phyloP scores from a whole-genome alignment of 2,113 vertebrate species.

The Pagrus major region DNA sequence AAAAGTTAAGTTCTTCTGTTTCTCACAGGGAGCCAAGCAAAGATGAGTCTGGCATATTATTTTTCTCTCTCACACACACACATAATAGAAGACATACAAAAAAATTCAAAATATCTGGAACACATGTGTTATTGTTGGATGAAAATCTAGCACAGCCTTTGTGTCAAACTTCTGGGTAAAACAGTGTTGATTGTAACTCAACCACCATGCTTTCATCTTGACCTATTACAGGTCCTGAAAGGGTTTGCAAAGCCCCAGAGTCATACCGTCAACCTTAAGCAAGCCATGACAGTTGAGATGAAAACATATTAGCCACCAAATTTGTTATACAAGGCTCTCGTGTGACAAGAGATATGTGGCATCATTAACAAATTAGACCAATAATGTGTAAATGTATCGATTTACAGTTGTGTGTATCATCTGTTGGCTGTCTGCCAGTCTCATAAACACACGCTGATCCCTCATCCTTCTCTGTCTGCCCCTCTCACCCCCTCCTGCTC shows the following conservation, averaged over 20 bases:
- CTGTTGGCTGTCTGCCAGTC: conserved; percentile 1
- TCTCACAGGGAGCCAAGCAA: not conserved
- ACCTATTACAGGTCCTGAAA: not conserved
- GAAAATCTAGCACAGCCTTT: not conserved
- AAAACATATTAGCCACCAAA: not conserved
- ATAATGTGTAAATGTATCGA: not conserved
- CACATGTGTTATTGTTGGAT: not conserved
- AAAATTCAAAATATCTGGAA: too few species aligned
- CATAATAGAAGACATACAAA: too few species aligned
- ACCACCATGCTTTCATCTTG: not conserved
- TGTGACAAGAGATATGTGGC: not conserved
- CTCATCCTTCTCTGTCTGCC: not conserved
- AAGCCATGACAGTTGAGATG: not conserved
- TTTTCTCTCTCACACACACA: not conserved
- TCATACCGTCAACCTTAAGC: not conserved
- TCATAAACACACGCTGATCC: conserved; percentile 4
- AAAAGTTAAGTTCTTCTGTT: not conserved
- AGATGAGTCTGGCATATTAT: too few species aligned
- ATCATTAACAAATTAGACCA: not conserved
- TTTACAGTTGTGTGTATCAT: conserved; percentile 30
- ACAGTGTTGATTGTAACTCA: not conserved
- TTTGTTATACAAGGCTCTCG: not conserved
- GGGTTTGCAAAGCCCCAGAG: not conserved
- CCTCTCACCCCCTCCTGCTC: not conserved
- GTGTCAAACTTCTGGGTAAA: not conserved